Percentiles rank a stretch among this genome's conserved stretches.
phyloP scores from a whole-genome alignment of 2,113 vertebrate genomes.

The Salminus brasiliensis region DNA sequence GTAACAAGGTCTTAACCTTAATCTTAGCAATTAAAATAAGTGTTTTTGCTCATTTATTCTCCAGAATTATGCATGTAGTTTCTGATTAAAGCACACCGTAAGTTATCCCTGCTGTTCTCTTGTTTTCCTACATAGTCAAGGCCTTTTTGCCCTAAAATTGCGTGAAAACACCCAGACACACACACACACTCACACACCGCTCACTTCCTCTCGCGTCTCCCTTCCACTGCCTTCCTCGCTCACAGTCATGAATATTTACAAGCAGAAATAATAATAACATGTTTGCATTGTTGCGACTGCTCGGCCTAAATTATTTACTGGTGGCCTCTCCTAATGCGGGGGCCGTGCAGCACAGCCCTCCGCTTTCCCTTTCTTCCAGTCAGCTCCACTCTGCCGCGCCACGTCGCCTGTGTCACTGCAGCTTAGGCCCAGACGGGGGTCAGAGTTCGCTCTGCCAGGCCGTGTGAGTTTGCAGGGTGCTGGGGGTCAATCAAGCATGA shows the following conservation, averaged over 20 bases:
- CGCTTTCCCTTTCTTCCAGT: constrained; percentile 14
- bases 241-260: constrained; percentile 42
- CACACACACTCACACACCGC: not conserved
- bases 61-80: too few relatives aligned
- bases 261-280: constrained; percentile 48
- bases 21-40: too few relatives aligned
- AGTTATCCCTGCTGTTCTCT: too few relatives aligned
- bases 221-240: not conserved
- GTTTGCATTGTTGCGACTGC: constrained; percentile 51
- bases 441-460: constrained; percentile 48
- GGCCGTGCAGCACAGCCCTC: not conserved
- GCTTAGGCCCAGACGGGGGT: constrained; percentile 35
- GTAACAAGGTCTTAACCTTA: too few relatives aligned
- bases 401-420: constrained; percentile 43
- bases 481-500: constrained; percentile 41
- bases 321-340: constrained; percentile 26
- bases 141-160: not conserved
- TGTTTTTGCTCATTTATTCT: too few relatives aligned
- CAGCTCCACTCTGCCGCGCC: constrained; percentile 39
- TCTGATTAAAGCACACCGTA: too few relatives aligned
- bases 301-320: constrained; percentile 47
- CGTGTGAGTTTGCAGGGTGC: constrained; percentile 8
- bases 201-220: not conserved
- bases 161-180: not conserved
- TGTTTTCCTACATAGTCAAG: too few relatives aligned